Percentiles rank a stretch among this genome's conserved stretches.
These are phyloP conservation scores for Cavia aperea DNA, from an alignment of 2,113 vertebrate species.

Conservation along the genomic window DNA sequence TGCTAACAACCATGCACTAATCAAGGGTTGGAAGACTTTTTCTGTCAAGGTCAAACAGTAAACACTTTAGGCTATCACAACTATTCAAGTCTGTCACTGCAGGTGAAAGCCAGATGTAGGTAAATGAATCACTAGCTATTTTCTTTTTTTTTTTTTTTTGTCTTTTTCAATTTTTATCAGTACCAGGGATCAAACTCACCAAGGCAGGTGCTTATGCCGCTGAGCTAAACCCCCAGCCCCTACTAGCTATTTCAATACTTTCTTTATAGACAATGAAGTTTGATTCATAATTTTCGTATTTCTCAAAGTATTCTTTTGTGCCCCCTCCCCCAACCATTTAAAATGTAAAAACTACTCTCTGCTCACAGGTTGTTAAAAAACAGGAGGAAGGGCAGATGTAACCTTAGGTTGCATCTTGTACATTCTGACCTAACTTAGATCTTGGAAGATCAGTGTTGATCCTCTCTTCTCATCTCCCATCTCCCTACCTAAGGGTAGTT, in stretches of 20 bases:
- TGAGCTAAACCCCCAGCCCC: too few relatives aligned
- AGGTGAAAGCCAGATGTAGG: background rate
- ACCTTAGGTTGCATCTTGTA: background rate
- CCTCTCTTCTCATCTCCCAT: background rate
- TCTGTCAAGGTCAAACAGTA: background rate
- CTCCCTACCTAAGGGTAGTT: background rate
- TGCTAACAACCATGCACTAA: background rate
- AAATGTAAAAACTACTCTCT: constrained; percentile 22
- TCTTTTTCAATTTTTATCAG: too few relatives aligned
- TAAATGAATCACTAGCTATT: background rate
- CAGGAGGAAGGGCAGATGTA: background rate
- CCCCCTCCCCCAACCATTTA: background rate
- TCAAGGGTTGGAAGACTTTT: background rate
- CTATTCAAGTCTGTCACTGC: background rate
- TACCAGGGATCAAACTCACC: too few relatives aligned
- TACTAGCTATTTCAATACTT: background rate
- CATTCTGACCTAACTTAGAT: background rate
- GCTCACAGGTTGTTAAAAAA: background rate
- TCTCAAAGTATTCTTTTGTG: background rate
- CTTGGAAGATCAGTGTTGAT: background rate
- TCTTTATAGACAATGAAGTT: background rate
- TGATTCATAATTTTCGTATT: constrained; percentile 11
- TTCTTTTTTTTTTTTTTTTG: too few relatives aligned
- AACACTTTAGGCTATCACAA: constrained; percentile 6
- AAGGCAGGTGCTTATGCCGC: too few relatives aligned